Evolutionary conservation across 1,140 invertebrate genomes (phyloP), one percentile per base, ranked within the genome.

Genomic region (Homarus americanus): DNA sequence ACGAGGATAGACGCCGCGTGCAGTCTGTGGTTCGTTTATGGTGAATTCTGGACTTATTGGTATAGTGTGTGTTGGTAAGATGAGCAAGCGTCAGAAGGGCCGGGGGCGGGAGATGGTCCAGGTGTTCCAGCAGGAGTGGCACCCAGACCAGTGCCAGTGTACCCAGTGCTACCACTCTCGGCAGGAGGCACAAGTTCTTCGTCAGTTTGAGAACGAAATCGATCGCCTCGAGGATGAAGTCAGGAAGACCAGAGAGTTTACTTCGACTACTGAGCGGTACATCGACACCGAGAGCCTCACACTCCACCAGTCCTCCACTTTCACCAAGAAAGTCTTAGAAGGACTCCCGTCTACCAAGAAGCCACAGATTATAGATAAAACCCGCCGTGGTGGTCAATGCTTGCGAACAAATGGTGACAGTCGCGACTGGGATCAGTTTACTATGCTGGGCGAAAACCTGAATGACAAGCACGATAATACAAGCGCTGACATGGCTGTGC

Each of bases 171-270:
- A 41, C 28, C 36, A 44, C 0, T 1, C 17, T 17, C 49, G 28
- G 5, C 24, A 66, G 34, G 85, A 87, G 76, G 12, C 15, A 66
- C 24, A 66, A 17, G 75, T 87, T 34, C 76, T 87, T 17, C 38
- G 40, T 24, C 75, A 87, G 49, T 87, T 87, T 69, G 85, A 87
- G 15, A 58, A 87, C 32, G 76, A 87, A n/a, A 87, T 87, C 15
- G 53, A 79, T 20, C 53, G 73, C 28, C 38, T 87, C 24, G 85
- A 78, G 41, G 76, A 80, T n/a, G 84, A 86, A 2, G 73, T 87
- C n/a, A 41, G n/a, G 24, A 87, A 34, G 73, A 78, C 9, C 28
- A 53, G 17, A 10, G 28, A 28, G 34, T 87, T 87, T 41, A 38
- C 44, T 41, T 87, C 84, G 17, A 58, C 34, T 53, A 15, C n/a